Evolutionary conservation across 2,888 invertebrate genomes (phyloP), one percentile per base, ranked within the genome.

Genomic region (Caenorhabditis sp.): DNA sequence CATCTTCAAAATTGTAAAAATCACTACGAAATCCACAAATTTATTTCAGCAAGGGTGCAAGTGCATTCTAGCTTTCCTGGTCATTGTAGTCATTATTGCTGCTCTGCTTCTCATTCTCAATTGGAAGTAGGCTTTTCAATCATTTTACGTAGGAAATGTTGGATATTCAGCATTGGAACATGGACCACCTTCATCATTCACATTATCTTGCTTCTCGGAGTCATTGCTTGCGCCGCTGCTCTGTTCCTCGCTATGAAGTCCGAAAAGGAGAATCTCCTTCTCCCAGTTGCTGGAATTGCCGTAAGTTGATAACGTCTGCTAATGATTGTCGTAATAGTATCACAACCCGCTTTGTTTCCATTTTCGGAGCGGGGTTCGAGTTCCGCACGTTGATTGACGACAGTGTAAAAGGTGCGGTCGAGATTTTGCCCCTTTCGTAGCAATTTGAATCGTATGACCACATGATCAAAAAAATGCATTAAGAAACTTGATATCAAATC

Each of bases 241-340:
- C 40, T 86, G 0, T 69, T 85, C 50, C 55, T 80, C 22, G 86
- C 86, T 1, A 84, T 82, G 79, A 85, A 84, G 56, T 79, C 72
- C 20, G 86, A 86, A 67, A 86, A 86, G 44, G 86, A 86, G 55
- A 83, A 83, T 22, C 71, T 86, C 9, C 50, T 86, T 3, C 61
- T 85, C 2, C 86, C 86, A 51, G 83, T 79, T 26, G 61, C 84
- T 56, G 81, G 64, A 60, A 76, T 81, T 40, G 70, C 84, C 56
- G 86, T 86, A 72, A 72, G 74, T 80, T 37, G 50, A 51, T 51
- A 35, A 26, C 13, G 62, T 44, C 26, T 56, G 58, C 64, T 64
- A 50, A 64, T 61, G 53, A 56, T 44, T 64, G 51, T 68, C 40
- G 62, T 61, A 72, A 80, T 60, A 13, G 40, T 13, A 40, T 40